Evolutionary conservation across 2,888 invertebrate species (phyloP), one percentile per base, ranked within the genome.

Genomic region (Ectemnius cavifrons): DNA sequence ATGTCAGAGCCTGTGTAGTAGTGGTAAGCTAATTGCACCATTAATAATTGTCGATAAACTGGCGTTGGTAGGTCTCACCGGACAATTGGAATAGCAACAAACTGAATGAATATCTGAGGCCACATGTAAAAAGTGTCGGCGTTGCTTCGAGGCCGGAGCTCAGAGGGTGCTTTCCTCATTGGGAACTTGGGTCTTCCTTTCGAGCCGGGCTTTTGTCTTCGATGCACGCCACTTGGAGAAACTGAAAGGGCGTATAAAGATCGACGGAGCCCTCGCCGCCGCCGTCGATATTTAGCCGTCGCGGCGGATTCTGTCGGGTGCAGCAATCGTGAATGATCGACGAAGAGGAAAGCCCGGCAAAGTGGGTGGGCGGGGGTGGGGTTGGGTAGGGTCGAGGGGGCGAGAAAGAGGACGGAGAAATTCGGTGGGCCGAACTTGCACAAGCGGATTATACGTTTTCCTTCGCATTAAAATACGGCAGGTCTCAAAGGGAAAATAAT

Each of bases 401-500:
- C 79, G 79, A 79, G 77, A 70, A 71, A 73, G 75, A 64, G 68
- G 60, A 69, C 71, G 66, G 68, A 65, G 62, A 66, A 77, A 63
- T 67, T 69, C 72, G 76, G 63, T 75, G 68, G 72, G 64, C 76
- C 76, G 84, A 79, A 74, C 81, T 79, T 80, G 81, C 81, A 86
- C 82, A 87, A 84, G 86, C 87, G 81, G 87, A 86, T 84, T 85
- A 86, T 85, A 86, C 84, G 87, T 87, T 87, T 88, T 86, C 84
- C 84, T 86, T 83, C 81, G 86, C 86, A 89, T 90, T 90, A 89
- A 90, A 90, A 90, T 86, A 85, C 84, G 87, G 80, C 73, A 80
- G 84, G 83, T 82, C 87, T 89, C 89, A 90, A 90, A 90, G 90
- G 87, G 89, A 90, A 83, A 90, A 90, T 90, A 91, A 90, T 91